Evolutionary conservation across 2,113 vertebrate genomes (phyloP).

Genomic region (Pomatostomus ruficeps): DNA sequence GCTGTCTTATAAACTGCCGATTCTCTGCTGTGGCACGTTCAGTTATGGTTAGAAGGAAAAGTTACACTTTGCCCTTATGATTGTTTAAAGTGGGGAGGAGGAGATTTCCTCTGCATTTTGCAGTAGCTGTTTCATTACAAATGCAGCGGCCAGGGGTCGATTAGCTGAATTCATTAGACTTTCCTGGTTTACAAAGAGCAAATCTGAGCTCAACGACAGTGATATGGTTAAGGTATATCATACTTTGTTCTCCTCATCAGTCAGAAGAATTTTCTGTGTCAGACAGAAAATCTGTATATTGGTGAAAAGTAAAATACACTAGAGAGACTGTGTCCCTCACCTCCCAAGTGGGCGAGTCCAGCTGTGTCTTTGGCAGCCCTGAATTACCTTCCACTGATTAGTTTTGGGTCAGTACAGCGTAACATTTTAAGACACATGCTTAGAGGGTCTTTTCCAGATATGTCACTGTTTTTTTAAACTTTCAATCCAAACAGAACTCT

Average conservation of each 20-base stretch:
- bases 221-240: background rate
- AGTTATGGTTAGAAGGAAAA: background rate
- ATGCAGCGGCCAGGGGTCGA: background rate
- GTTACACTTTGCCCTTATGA: background rate
- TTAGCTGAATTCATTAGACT: background rate
- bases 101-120: background rate
- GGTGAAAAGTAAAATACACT: background rate
- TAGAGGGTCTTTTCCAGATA: background rate
- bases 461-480: background rate
- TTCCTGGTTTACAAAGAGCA: background rate
- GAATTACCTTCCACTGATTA: background rate
- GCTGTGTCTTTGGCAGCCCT: background rate
- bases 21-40: background rate
- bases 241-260: background rate
- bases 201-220: background rate
- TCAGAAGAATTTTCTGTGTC: background rate
- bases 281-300: background rate
- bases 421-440: background rate
- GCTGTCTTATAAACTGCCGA: background rate
- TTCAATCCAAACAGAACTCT: slow-evolving; percentile 2
- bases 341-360: background rate
- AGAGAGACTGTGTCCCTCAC: background rate
- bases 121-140: background rate
- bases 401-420: background rate
- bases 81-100: background rate